Conservation (phyloP, 1,140 invertebrate genomes). For the Belonocnema kinseyi region DNA sequence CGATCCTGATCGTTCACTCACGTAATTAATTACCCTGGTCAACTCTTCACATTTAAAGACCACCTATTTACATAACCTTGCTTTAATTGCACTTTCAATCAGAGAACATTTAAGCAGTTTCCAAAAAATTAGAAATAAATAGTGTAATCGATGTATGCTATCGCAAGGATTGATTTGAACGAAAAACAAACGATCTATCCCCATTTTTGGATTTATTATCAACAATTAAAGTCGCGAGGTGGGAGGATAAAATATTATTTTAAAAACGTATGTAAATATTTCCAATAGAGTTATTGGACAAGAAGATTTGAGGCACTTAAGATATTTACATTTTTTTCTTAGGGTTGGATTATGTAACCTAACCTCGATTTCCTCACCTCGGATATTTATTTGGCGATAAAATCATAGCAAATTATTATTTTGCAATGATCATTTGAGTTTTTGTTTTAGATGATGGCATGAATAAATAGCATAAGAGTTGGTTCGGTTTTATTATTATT, state of each 20-base stretch:
- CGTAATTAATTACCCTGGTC: conserved; percentile 12
- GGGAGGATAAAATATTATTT: not conserved
- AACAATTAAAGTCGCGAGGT: conserved; percentile 10
- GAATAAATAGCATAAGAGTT: not conserved
- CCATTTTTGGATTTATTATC: not conserved
- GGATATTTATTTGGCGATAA: not conserved
- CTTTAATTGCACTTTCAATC: not conserved
- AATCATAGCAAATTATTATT: not conserved
- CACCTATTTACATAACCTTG: not conserved
- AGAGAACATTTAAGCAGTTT: not conserved
- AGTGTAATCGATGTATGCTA: not conserved
- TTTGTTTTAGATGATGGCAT: not conserved
- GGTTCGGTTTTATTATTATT: not conserved
- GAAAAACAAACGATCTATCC: not conserved
- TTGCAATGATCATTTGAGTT: not conserved
- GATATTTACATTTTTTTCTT: too few relatives aligned
- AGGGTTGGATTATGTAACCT: not conserved
- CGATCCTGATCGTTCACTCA: conserved; percentile 38
- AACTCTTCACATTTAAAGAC: not conserved
- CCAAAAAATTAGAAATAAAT: not conserved
- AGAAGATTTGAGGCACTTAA: not conserved
- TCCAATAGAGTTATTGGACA: too few relatives aligned
- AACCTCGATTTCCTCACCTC: conserved; percentile 4
- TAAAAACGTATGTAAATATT: too few relatives aligned
- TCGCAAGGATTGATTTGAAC: not conserved